Evolutionary conservation across 23 tunicate species (phyloP), one percentile per base, ranked within the genome.

Genomic region (Halocynthia aurantium): DNA sequence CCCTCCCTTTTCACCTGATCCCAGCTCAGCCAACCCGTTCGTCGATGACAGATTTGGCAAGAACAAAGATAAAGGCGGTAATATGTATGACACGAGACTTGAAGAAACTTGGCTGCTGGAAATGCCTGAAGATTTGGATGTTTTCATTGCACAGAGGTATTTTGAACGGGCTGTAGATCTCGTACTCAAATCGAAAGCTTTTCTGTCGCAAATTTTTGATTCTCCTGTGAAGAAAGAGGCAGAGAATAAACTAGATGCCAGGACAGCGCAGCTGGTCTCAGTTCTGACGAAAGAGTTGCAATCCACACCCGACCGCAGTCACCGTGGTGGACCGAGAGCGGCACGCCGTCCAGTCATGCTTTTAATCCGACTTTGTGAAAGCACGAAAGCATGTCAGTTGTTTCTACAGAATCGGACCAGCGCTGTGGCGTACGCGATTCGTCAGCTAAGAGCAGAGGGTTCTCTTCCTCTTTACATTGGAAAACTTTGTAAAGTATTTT

Each of bases 101-200:
- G 56, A 69, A 22, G 96, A 55, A 1, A 85, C 73, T 57, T 93
- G 98, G 98, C 61, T 93, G 51, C 78, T 65, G 22, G 93, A 93
- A 69, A 85, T 84, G 95, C 91, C 95, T 22, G 99, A 94, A 85
- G 99, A 94, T 76, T 70, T 94, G 67, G 99, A 94, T 65, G 99
- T 94, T 55, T 84, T 57, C 81, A 85, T 94, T 55, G 99, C 99
- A 4, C 99, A 94, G 77, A 57, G 99, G 51, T 70, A 85, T 57
- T 94, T 94, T 62, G 95, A 87, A 73, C 78, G 82, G 62, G 99
- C 99, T 6, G 95, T 87, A 11, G 86, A 84, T 40, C 51, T 82
- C 18, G 78, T 88, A 10, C 67, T 67, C 8, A 82, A 88, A 84
- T 84, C 85, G 7, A 82, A 82, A 65, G 71, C n/a, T 10, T 83